These are phyloP conservation scores for Caloenas nicobarica DNA, from an alignment of 2,113 vertebrate species.

Conservation along the genomic window DNA sequence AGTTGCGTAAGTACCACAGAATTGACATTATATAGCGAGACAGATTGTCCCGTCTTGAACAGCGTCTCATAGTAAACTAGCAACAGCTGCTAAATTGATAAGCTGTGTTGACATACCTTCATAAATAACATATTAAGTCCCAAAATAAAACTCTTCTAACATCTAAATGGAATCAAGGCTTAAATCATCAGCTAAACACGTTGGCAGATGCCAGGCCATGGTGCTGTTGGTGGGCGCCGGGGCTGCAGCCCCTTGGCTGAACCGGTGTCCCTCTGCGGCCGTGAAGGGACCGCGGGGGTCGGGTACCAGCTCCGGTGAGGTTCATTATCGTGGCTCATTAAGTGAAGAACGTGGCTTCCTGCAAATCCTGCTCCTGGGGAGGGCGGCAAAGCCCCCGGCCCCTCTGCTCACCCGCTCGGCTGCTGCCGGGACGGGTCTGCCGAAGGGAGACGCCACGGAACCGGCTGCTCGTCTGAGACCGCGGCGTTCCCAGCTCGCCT, in stretches of 20 bases:
- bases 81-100: background rate
- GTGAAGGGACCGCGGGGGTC: rapidly evolving
- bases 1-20: background rate
- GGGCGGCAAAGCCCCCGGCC: too few relatives aligned
- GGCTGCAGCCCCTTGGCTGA: background rate
- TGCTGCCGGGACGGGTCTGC: too few relatives aligned
- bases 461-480: too few relatives aligned
- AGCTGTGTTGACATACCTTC: background rate
- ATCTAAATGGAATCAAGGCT: background rate
- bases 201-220: background rate
- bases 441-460: too few relatives aligned
- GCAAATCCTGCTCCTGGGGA: too few relatives aligned
- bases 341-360: too few relatives aligned
- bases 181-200: background rate
- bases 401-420: too few relatives aligned
- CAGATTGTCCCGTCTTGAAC: background rate
- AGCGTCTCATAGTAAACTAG: background rate
- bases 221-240: rapidly evolving
- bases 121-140: background rate
- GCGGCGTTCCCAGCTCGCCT: too few relatives aligned
- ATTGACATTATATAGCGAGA: background rate
- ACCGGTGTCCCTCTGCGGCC: background rate
- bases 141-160: background rate
- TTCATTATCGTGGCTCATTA: background rate
- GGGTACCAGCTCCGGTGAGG: background rate